Conservation (phyloP, 2,888 invertebrate genomes). For the Plemyria rubiginata region DNA sequence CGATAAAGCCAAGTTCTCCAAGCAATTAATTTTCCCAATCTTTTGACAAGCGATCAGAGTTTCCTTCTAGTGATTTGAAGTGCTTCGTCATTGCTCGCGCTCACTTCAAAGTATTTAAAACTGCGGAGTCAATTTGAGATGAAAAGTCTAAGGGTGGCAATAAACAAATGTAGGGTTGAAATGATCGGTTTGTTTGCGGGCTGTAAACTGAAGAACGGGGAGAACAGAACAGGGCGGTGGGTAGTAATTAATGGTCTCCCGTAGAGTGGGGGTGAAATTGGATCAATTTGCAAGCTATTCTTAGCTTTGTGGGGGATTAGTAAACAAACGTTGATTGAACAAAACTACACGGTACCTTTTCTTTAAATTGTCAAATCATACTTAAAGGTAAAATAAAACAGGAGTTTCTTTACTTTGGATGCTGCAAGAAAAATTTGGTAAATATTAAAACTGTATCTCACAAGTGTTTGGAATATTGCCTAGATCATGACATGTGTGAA, state of each 20-base stretch:
- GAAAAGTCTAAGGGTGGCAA: conserved; percentile 66
- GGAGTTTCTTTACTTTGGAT: conserved; percentile 3
- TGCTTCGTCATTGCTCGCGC: conserved; percentile 35
- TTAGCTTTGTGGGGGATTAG: conserved; percentile 60
- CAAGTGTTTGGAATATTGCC: neutral
- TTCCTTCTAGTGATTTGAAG: conserved; percentile 29
- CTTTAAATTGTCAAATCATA: conserved; percentile 30
- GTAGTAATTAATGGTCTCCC: conserved; percentile 80
- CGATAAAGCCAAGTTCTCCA: conserved; percentile 24
- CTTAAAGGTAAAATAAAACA: neutral
- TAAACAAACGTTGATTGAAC: conserved; percentile 64
- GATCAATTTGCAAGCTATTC: conserved; percentile 79
- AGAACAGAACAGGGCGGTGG: conserved; percentile 58
- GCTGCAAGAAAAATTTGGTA: neutral
- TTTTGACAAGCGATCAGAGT: conserved; percentile 33
- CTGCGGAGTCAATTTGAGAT: conserved; percentile 67
- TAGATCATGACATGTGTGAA: neutral
- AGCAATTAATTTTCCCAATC: conserved; percentile 37
- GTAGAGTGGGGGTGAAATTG: conserved; percentile 74
- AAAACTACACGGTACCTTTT: conserved; percentile 37
- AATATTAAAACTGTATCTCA: neutral
- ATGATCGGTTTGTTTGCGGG: conserved; percentile 80
- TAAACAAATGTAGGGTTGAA: conserved; percentile 73
- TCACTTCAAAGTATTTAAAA: conserved; percentile 55
- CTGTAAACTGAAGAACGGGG: conserved; percentile 71